Conservation (phyloP, 64 coral and sea anemone species). For the Montipora cactus region DNA sequence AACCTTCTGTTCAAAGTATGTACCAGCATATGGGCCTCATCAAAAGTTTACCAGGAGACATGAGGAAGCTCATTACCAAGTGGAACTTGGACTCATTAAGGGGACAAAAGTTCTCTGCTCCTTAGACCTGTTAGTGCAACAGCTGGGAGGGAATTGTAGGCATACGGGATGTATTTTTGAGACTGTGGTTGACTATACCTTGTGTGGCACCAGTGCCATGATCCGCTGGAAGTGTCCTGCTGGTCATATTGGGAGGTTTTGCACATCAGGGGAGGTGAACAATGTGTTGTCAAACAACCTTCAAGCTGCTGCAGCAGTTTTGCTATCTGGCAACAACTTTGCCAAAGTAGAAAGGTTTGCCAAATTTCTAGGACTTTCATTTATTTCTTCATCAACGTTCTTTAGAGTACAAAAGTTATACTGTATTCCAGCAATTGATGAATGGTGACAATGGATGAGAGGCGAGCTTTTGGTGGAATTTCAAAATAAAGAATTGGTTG, state of each 20-base stretch:
- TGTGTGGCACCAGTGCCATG: neutral
- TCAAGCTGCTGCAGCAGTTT: neutral
- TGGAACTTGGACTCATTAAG: neutral
- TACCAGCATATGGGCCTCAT: no score
- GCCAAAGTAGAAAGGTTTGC: neutral
- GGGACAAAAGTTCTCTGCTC: constrained; percentile 42
- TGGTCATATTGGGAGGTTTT: constrained; percentile 28
- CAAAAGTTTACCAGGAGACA: no score
- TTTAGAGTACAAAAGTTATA: constrained; percentile 39
- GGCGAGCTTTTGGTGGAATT: no score
- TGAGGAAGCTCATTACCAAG: neutral
- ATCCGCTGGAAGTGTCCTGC: neutral
- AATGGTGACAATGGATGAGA: constrained; percentile 38
- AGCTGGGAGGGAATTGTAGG: constrained; percentile 3
- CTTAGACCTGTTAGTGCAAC: constrained; percentile 6
- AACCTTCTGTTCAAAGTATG: no score
- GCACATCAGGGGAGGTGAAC: constrained; percentile 7
- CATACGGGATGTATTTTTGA: constrained; percentile 19
- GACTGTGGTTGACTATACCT: neutral
- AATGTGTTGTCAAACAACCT: neutral
- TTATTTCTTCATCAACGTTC: constrained; percentile 47
- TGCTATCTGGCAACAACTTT: neutral
- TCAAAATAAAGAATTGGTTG: neutral
- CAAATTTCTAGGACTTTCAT: neutral
- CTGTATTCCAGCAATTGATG: constrained; percentile 33